Conservation (phyloP, 2,113 vertebrate species). For the Entomyzon cyanotis region DNA sequence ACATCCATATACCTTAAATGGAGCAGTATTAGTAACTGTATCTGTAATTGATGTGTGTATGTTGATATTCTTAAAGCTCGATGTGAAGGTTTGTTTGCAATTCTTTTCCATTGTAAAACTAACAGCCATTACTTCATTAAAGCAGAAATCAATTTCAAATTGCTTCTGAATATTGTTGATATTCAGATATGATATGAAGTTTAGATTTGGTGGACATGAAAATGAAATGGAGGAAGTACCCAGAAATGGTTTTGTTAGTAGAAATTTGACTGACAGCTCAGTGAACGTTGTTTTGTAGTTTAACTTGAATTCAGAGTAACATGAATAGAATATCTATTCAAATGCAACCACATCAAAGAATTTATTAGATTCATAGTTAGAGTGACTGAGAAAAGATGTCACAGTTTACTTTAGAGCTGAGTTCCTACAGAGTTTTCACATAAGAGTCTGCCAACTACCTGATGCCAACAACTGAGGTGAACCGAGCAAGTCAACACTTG, state of each 20-base stretch:
- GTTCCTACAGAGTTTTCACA: not conserved
- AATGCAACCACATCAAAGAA: not conserved
- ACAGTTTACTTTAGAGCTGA: not conserved
- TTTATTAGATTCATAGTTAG: not conserved
- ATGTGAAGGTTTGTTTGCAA: not conserved
- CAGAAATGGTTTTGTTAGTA: not conserved
- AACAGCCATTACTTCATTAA: not conserved
- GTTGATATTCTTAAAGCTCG: not conserved
- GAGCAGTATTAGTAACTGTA: not conserved
- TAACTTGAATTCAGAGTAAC: not conserved
- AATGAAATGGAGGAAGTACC: not conserved
- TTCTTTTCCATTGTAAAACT: not conserved
- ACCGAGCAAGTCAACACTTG: not conserved
- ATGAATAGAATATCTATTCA: not conserved
- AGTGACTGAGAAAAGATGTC: not conserved
- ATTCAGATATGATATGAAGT: not conserved
- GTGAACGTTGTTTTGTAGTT: not conserved
- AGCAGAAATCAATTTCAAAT: not conserved
- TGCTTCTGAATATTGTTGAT: not conserved
- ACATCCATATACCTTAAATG: not conserved
- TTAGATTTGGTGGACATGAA: not conserved
- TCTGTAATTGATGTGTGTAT: not conserved
- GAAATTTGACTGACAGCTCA: not conserved
- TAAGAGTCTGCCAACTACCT: not conserved
- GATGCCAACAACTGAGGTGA: not conserved